Evolutionary conservation across 2,888 invertebrate species (phyloP).

Genomic region (Chrysolina americana): DNA sequence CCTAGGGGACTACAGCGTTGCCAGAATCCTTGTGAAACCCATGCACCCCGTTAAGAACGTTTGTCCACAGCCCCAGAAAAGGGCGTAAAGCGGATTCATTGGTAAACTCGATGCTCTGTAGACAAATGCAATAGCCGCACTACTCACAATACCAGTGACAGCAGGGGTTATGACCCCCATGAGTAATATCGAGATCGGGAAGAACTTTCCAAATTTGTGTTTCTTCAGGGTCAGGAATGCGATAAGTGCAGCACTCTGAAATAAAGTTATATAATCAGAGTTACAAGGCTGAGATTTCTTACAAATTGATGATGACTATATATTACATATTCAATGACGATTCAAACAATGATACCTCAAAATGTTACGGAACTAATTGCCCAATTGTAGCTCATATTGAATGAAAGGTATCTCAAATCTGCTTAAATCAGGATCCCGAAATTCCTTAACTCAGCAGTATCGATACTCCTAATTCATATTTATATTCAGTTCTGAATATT

Average conservation of each 20-base stretch:
- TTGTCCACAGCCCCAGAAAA: conserved; percentile 96
- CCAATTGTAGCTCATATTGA: no score
- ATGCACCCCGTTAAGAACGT: conserved; percentile 90
- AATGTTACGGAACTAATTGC: no score
- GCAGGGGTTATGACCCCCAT: conserved; percentile 93
- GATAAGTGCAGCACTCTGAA: conserved; percentile 85
- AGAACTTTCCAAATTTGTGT: conserved; percentile 96
- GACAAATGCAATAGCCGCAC: conserved; percentile 94
- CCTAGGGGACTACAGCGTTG: conserved; percentile 73
- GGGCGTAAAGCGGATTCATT: conserved; percentile 92
- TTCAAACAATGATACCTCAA: no score
- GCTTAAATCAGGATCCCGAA: no score
- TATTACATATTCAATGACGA: no score
- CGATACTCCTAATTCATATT: no score
- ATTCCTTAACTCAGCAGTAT: no score
- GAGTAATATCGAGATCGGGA: conserved; percentile 87
- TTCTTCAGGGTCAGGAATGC: conserved; percentile 93
- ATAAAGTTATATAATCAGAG: conserved; percentile 39
- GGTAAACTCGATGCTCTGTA: conserved; percentile 90
- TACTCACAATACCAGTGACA: conserved; percentile 89
- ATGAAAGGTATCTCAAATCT: no score
- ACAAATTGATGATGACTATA: no score
- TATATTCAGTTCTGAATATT: no score
- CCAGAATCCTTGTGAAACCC: conserved; percentile 93
- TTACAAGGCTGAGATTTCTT: no score